Conservation (phyloP, 2,797 vertebrate species). For the Tachyglossus aculeatus region DNA sequence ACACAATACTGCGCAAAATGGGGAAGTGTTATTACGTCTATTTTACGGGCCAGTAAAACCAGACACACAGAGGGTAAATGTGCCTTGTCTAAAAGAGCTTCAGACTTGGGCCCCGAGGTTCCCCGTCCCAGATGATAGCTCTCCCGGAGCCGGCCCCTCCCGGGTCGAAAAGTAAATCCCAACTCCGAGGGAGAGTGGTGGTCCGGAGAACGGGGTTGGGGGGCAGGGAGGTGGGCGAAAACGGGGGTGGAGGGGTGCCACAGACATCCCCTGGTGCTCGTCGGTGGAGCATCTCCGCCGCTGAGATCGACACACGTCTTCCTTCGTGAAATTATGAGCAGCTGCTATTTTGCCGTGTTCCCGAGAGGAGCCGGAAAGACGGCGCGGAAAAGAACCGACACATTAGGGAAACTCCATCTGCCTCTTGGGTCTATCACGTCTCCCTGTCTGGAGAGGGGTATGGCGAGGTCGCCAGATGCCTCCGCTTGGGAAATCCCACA, state of each 20-base stretch:
- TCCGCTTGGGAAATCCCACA: conserved; percentile 63
- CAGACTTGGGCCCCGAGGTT: background rate
- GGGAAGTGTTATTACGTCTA: background rate
- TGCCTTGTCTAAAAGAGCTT: background rate
- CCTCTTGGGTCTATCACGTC: conserved; percentile 77
- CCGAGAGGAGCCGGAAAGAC: conserved; percentile 77
- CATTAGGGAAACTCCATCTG: conserved; percentile 79
- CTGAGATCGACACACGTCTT: conserved; percentile 79
- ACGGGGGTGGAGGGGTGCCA: conserved; percentile 3
- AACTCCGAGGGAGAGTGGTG: conserved; percentile 6
- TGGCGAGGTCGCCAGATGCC: conserved; percentile 76
- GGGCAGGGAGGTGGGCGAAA: conserved; percentile 1
- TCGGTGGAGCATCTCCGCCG: conserved; percentile 68
- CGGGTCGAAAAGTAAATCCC: too few species aligned
- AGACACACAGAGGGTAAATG: background rate
- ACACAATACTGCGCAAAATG: background rate
- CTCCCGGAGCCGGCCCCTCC: background rate
- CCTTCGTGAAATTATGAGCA: conserved; percentile 82
- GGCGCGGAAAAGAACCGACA: conserved; percentile 75
- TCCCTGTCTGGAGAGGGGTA: conserved; percentile 68
- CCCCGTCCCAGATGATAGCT: background rate
- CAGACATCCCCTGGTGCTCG: conserved; percentile 33
- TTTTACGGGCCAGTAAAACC: conserved; percentile 17
- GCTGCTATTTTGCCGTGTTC: conserved; percentile 78
- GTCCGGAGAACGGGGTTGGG: background rate